Conservation (phyloP, 53 echinoderm and acorn worm genomes). For the Zoroaster sp. region DNA sequence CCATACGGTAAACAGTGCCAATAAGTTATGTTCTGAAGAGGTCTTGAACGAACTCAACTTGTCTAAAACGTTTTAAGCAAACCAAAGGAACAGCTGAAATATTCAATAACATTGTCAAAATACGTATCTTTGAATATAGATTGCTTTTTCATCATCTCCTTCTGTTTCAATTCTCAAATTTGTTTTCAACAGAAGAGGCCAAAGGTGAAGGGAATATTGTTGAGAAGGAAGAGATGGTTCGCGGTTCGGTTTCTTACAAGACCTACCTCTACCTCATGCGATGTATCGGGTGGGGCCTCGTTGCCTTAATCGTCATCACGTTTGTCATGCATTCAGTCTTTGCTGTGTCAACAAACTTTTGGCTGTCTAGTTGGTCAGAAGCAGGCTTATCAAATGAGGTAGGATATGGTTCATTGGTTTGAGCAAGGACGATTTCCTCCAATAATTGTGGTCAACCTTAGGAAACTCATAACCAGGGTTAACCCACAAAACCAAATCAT, state of each 20-base stretch:
- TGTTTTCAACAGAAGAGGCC: neutral
- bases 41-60: too few relatives aligned
- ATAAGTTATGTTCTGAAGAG: too few relatives aligned
- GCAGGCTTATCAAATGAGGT: slow-evolving; percentile 60
- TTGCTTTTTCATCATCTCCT: too few relatives aligned
- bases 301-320: neutral
- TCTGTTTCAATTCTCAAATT: neutral
- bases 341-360: slow-evolving; percentile 69
- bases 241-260: slow-evolving; percentile 53
- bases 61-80: too few relatives aligned
- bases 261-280: slow-evolving; percentile 59
- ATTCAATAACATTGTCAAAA: too few relatives aligned
- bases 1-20: too few relatives aligned
- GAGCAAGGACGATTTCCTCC: neutral
- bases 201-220: slow-evolving; percentile 54
- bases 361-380: slow-evolving; percentile 84
- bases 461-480: too few relatives aligned
- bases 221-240: slow-evolving; percentile 67
- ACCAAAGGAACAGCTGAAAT: too few relatives aligned
- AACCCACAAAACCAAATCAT: too few relatives aligned
- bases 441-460: neutral
- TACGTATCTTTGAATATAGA: neutral
- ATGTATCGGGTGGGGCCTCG: slow-evolving; percentile 30
- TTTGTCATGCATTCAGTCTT: neutral
- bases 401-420: neutral